Base-by-base conservation (phyloP, 2,113 vertebrate genomes). In the Esox niger region DNA sequence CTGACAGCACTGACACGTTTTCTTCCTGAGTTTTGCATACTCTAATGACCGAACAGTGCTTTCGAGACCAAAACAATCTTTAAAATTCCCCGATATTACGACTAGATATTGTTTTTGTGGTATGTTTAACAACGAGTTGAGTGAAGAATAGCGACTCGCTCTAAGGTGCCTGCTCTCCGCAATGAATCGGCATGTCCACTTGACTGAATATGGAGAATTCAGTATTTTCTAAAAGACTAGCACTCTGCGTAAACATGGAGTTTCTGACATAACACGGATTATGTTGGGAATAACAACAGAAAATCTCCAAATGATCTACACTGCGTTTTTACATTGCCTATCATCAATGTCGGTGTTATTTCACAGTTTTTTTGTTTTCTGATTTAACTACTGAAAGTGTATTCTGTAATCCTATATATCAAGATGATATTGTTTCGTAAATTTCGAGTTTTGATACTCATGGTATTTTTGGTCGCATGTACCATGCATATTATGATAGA, bases 401-500 rank as follows among this genome's bases (percentile, higher is more conserved):
- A 54, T 31, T 2, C 64, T n/a, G 26, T 52, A 57, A n/a, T n/a
- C n/a, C 56, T 33, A 31, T 5, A 72, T 23, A 87, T 92, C 91
- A 97, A 95, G 88, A 95, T 96, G 95, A 93, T 98, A 58, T 87
- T 97, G 68, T 90, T 96, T 76, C 94, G 96, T 77, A 93, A 93
- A 86, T 98, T 98, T 89, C 93, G 95, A 32, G 91, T 96, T 74
- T 77, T 98, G 71, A 93, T 98, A 78, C 90, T 97, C 63, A 91
- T 92, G 92, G 95, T 95, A 69, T 95, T 98, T 75, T 88, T 98
- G 30, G 80, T 95, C 35, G 96, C 95, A 2, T 97, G 96, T 87
- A 95, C 95, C 8, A 91, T 98, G 93, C 96, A 98, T 88, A 95
- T 98, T 57, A 91, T 93, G 91, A 93, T 98, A 49, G 96, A 98